Evolutionary conservation across 2,888 invertebrate species (phyloP).

Genomic region (Scelioninae gen. 2): DNA sequence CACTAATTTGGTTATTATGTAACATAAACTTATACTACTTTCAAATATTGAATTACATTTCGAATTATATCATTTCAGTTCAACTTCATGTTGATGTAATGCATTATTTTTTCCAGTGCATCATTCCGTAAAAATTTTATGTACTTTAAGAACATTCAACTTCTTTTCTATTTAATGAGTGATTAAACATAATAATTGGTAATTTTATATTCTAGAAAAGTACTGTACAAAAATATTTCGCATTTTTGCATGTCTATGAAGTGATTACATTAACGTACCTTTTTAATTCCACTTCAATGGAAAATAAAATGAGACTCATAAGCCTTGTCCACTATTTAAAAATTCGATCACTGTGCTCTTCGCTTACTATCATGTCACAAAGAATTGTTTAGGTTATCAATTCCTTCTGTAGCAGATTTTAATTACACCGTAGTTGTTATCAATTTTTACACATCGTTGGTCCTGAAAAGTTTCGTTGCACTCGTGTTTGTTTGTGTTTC

Average conservation of each 20-base stretch:
- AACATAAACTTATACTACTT: too few species aligned
- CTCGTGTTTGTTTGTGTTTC: slow-evolving; percentile 51
- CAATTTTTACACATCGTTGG: slow-evolving; percentile 59
- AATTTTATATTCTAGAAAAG: background rate
- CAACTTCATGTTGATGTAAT: too few species aligned
- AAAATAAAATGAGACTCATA: slow-evolving; percentile 37
- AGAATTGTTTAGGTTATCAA: slow-evolving; percentile 44
- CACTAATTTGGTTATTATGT: too few species aligned
- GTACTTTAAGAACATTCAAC: too few species aligned
- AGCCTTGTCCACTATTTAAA: slow-evolving; percentile 38
- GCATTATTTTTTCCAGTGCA: too few species aligned
- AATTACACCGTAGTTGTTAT: slow-evolving; percentile 59
- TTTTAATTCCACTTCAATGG: slow-evolving; percentile 28
- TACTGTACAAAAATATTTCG: background rate
- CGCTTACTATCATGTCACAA: slow-evolving; percentile 41
- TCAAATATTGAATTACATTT: too few species aligned
- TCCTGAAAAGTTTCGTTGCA: slow-evolving; percentile 63
- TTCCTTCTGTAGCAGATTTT: slow-evolving; percentile 61
- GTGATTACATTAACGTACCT: slow-evolving; percentile 53
- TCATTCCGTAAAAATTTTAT: too few species aligned
- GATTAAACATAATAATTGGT: background rate
- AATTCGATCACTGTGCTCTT: slow-evolving; percentile 49
- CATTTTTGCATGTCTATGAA: slow-evolving; percentile 30
- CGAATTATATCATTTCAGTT: too few species aligned
- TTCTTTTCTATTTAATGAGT: too few species aligned